Evolutionary conservation across 1,140 invertebrate genomes (phyloP).

Genomic region (Drosophila oshimai): DNA sequence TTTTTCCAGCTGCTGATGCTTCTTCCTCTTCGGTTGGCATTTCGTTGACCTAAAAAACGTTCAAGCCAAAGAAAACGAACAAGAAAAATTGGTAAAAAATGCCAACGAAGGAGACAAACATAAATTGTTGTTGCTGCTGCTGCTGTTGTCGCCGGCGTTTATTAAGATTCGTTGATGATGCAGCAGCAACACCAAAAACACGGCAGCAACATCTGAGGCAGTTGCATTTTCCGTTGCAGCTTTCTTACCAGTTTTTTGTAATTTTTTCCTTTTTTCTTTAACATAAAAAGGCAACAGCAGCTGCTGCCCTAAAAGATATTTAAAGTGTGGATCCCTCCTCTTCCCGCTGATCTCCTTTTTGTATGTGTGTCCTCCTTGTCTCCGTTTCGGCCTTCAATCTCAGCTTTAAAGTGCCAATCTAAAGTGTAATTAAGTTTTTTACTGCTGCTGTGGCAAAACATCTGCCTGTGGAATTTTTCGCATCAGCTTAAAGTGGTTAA

Average conservation of each 20-base stretch:
- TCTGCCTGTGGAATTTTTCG: conserved; percentile 55
- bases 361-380: neutral
- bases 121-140: conserved; percentile 60
- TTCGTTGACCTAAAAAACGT: conserved; percentile 80
- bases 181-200: conserved; percentile 17
- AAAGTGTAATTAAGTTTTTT: conserved; percentile 72
- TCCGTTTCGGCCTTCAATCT: conserved; percentile 70
- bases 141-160: conserved; percentile 62
- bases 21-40: conserved; percentile 56
- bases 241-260: conserved; percentile 58
- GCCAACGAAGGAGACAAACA: conserved; percentile 35
- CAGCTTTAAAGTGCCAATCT: conserved; percentile 58
- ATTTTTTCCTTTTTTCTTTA: neutral
- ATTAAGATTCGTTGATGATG: conserved; percentile 59
- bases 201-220: conserved; percentile 34
- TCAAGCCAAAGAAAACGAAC: conserved; percentile 61
- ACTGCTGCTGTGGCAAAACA: conserved; percentile 49
- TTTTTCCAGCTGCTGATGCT: conserved; percentile 30
- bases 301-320: conserved; percentile 52
- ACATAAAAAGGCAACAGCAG: conserved; percentile 29
- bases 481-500: conserved; percentile 40
- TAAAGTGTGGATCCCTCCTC: conserved; percentile 28
- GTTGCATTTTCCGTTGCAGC: conserved; percentile 65
- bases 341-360: neutral
- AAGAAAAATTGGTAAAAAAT: conserved; percentile 29